Percentiles rank a stretch among this genome's conserved stretches.
Evolutionary conservation across 1,140 invertebrate genomes (phyloP).

Genomic region (Meloidogyne exigua): DNA sequence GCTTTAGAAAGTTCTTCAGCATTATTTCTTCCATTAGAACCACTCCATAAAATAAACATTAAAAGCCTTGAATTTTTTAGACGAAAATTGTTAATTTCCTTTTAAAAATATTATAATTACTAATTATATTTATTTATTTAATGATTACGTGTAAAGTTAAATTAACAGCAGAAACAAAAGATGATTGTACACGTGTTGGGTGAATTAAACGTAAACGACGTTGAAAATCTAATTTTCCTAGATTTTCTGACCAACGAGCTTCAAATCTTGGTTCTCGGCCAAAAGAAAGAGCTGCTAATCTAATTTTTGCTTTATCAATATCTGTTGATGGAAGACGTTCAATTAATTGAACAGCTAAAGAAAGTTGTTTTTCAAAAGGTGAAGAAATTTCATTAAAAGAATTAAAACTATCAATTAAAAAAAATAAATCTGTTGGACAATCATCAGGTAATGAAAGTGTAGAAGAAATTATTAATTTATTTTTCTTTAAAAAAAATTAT

Average conservation of each 20-base stretch:
- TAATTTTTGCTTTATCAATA: slow-evolving; percentile 16
- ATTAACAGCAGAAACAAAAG: slow-evolving; percentile 4
- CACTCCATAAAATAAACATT: slow-evolving; percentile 30
- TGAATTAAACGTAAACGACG: neutral
- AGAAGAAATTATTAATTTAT: neutral
- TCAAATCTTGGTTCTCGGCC: slow-evolving; percentile 13
- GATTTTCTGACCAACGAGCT: slow-evolving; percentile 1
- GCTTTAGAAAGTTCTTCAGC: slow-evolving; percentile 18
- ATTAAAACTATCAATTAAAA: slow-evolving; percentile 30
- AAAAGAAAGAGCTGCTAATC: slow-evolving; percentile 28
- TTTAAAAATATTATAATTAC: too few relatives aligned
- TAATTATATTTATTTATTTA: too few relatives aligned
- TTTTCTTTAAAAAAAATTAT: too few relatives aligned
- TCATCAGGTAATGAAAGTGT: slow-evolving; percentile 14
- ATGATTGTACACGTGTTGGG: neutral
- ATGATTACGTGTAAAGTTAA: neutral
- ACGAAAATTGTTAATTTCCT: slow-evolving; percentile 26
- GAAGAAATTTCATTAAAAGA: neutral
- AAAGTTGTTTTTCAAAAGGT: slow-evolving; percentile 31
- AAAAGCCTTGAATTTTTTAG: slow-evolving; percentile 15
- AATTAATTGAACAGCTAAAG: slow-evolving; percentile 22
- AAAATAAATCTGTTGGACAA: slow-evolving; percentile 31
- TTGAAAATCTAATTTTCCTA: neutral
- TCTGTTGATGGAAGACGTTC: slow-evolving; percentile 14
- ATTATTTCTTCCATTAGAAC: slow-evolving; percentile 22